Conservation (phyloP, 1,140 invertebrate genomes). For the Lutraria rhynchaena region DNA sequence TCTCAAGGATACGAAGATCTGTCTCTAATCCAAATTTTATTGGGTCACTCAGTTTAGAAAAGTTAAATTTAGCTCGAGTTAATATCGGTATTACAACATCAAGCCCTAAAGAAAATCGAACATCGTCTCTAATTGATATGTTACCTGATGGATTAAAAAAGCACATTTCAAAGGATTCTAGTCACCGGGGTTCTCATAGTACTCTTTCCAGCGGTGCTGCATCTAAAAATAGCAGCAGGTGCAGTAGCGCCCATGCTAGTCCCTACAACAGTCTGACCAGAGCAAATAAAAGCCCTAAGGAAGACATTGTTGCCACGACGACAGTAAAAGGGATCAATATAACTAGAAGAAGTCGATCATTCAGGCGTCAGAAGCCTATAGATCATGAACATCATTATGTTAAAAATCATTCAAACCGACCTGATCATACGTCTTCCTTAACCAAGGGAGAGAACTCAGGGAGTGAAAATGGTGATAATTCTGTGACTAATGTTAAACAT, state of each 20-base stretch:
- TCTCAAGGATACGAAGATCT: conserved; percentile 71
- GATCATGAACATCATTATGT: conserved; percentile 20
- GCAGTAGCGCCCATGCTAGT: conserved; percentile 60
- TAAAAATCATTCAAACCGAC: background rate
- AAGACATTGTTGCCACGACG: conserved; percentile 56
- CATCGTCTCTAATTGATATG: conserved; percentile 69
- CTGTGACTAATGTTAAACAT: background rate
- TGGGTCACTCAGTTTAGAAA: conserved; percentile 72
- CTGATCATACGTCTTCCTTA: conserved; percentile 10
- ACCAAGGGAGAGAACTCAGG: background rate
- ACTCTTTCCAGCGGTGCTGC: conserved; percentile 42
- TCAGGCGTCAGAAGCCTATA: conserved; percentile 64
- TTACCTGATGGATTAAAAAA: conserved; percentile 61
- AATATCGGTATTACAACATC: conserved; percentile 53
- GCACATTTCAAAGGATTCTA: conserved; percentile 50
- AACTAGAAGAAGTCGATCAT: conserved; percentile 72
- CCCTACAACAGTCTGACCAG: conserved; percentile 62
- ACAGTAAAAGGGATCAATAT: conserved; percentile 71
- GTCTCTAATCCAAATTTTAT: conserved; percentile 79
- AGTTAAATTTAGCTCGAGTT: conserved; percentile 61
- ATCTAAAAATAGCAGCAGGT: conserved; percentile 33
- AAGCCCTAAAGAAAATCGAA: conserved; percentile 27
- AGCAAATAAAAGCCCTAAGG: conserved; percentile 57
- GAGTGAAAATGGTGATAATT: background rate
- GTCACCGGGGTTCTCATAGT: conserved; percentile 48